Conservation (phyloP, 2,113 vertebrate genomes). For the Aspiorhynchus laticeps region DNA sequence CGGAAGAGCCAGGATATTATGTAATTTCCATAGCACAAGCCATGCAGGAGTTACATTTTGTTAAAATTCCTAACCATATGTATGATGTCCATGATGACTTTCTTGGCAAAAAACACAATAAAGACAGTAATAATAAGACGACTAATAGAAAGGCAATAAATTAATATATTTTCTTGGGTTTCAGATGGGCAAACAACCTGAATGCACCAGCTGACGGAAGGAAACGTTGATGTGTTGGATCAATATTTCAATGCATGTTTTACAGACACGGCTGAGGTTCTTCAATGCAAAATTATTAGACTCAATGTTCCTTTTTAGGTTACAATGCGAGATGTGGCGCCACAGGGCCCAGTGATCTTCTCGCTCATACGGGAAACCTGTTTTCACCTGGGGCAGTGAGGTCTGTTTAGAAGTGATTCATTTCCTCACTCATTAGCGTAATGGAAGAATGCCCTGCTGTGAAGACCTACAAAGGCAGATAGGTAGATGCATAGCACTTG, state of each 20-base stretch:
- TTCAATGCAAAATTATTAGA: constrained; percentile 34
- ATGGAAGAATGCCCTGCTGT: constrained; percentile 31
- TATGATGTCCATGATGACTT: neutral
- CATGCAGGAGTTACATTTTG: neutral
- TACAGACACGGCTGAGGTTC: neutral
- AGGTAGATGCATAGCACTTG: constrained; percentile 33
- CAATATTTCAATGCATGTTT: constrained; percentile 19
- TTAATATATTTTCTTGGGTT: neutral
- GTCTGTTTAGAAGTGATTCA: constrained; percentile 40
- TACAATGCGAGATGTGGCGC: neutral
- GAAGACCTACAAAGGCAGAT: constrained; percentile 37
- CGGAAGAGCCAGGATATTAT: neutral
- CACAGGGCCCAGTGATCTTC: constrained; percentile 31
- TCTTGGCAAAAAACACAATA: neutral
- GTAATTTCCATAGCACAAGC: neutral
- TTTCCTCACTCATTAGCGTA: constrained; percentile 40
- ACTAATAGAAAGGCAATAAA: neutral
- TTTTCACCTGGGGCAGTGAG: constrained; percentile 32
- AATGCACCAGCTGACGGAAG: neutral
- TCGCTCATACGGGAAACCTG: neutral
- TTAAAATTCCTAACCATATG: neutral
- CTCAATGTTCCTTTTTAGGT: constrained; percentile 23
- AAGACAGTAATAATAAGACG: no score
- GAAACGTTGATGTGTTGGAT: neutral
- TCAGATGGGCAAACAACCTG: neutral